These are phyloP conservation scores for Pectinophora gossypiella DNA, from an alignment of 1,140 invertebrate genomes.

Conservation along the genomic window DNA sequence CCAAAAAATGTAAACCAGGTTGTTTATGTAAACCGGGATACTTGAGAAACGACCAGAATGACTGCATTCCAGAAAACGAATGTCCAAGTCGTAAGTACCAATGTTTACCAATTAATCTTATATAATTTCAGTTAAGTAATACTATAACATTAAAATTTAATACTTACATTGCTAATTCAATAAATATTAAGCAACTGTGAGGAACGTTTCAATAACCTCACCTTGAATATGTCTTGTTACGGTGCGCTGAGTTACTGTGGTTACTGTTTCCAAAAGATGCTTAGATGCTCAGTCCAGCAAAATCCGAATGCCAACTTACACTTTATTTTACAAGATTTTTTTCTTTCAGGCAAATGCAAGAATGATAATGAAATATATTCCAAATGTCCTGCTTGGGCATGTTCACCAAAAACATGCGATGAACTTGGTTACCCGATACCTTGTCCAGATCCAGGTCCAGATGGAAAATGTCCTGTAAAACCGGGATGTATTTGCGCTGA, in stretches of 20 bases:
- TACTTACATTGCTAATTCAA: no score
- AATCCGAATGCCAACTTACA: no score
- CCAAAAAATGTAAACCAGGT: conserved; percentile 7
- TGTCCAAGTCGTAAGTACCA: conserved; percentile 14
- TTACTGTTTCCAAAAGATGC: no score
- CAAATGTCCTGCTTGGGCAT: background rate
- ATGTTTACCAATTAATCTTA: no score
- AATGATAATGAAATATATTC: background rate
- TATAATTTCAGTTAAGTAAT: no score
- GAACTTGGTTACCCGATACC: conserved; percentile 10
- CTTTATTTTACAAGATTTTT: background rate
- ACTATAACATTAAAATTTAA: no score
- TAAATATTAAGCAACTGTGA: no score
- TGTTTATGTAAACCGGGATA: conserved; percentile 20
- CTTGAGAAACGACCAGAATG: conserved; percentile 8
- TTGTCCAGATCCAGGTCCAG: background rate
- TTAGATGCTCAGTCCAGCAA: no score
- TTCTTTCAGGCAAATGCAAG: background rate
- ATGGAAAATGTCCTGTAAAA: conserved; percentile 7
- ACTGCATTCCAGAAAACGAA: conserved; percentile 17
- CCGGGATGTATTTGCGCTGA: conserved; percentile 27
- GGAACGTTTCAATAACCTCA: no score
- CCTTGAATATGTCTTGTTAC: no score
- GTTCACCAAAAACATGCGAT: conserved; percentile 12
- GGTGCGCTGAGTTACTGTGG: no score